Conservation (phyloP, 1,140 invertebrate species). For the Platyura marginata region DNA sequence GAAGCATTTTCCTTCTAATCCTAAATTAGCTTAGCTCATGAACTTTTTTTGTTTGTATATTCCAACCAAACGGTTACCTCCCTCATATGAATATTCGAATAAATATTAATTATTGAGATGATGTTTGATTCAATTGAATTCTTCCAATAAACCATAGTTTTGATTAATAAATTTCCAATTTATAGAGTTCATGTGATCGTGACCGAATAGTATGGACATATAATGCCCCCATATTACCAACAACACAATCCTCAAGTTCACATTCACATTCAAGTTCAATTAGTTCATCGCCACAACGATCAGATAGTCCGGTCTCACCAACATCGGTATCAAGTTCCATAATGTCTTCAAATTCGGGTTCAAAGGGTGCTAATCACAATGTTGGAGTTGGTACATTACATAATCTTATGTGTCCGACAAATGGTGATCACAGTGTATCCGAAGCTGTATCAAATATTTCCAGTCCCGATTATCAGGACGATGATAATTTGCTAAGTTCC, state of each 20-base stretch:
- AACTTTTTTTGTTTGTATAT: too few relatives aligned
- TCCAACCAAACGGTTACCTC: too few relatives aligned
- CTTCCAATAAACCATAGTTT: too few relatives aligned
- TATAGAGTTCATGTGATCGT: slow-evolving; percentile 4
- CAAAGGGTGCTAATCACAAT: slow-evolving; percentile 26
- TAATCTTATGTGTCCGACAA: slow-evolving; percentile 2
- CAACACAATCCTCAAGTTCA: slow-evolving; percentile 16
- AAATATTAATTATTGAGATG: too few relatives aligned
- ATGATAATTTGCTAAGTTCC: slow-evolving; percentile 28
- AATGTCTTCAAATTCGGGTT: slow-evolving; percentile 51
- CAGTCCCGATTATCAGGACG: slow-evolving; percentile 70
- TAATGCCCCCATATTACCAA: slow-evolving; percentile 49
- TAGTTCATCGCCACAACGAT: slow-evolving; percentile 25
- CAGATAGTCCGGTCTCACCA: slow-evolving; percentile 53
- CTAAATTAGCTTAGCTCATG: too few relatives aligned
- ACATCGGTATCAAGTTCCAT: slow-evolving; percentile 71
- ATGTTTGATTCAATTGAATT: too few relatives aligned
- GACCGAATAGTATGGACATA: slow-evolving; percentile 78
- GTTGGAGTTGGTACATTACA: background rate
- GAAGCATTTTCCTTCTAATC: too few relatives aligned
- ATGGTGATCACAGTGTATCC: slow-evolving; percentile 47
- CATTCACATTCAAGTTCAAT: slow-evolving; percentile 28
- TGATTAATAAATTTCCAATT: too few relatives aligned
- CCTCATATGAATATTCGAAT: too few relatives aligned
- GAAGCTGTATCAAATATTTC: slow-evolving; percentile 74